Base-by-base conservation (phyloP, 2,113 vertebrate genomes). In the Rhynchopsitta pachyrhyncha region DNA sequence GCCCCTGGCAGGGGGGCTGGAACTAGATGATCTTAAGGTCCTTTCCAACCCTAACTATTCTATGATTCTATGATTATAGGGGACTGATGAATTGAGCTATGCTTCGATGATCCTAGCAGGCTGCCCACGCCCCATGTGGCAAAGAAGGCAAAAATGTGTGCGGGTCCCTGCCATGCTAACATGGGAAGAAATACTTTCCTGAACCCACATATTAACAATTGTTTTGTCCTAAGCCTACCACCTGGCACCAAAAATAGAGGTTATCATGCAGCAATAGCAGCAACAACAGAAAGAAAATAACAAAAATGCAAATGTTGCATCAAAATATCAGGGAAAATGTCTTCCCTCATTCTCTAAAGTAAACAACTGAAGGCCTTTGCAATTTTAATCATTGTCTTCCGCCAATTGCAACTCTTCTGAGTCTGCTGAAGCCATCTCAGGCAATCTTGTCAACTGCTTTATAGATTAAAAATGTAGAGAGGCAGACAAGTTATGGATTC, bases 61-160 rank as follows among this genome's bases (percentile, higher is more conserved):
- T 44, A 44, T 44, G 44, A 44, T 44, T 44, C 44, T 44, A 44
- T 44, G 44, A 44, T 44, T 44, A 67, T 57, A 87, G 47, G 85
- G 62, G 71, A 94, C 62, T 85, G 87, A 94, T 92, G 70, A 90
- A 87, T 85, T 50, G 69, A 95, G 78, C 53, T 90, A 60, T 44
- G 92, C 62, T 27, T 60, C 60, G 35, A 90, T 82, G 70, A 82
- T 77, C 88, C 33, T 92, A 86, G 90, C 82, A 90, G 75, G 67
- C 79, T 82, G 33, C 19, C 33, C 53, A 60, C 37, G 68, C 81
- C 47, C 49, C 42, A 46, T 79, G 82, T 23, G 47, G 46, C 57
- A 89, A 67, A 63, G 47, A 31, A 33, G 8, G 5, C 39, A 90
- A 89, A 89, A 76, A 91, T 29, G 5, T 66, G 31, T 68, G 47